Conservation (phyloP, 2,888 invertebrate genomes). For the Agrypnus murinus region DNA sequence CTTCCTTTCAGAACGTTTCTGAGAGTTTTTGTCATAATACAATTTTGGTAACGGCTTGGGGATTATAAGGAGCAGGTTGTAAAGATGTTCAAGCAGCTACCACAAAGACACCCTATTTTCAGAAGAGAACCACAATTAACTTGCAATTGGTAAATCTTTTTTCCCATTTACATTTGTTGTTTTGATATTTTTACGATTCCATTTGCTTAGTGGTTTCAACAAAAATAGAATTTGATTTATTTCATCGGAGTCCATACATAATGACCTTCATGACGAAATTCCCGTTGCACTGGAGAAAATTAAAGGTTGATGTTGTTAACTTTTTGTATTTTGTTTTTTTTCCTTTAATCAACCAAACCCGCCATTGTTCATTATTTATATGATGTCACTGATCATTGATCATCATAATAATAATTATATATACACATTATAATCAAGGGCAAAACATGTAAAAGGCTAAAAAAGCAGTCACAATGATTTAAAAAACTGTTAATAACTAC, state of each 20-base stretch:
- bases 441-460: not conserved
- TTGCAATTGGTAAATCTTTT: too few relatives aligned
- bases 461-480: not conserved
- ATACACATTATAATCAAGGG: constrained; percentile 12
- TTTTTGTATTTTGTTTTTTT: too few relatives aligned
- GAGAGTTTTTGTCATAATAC: too few relatives aligned
- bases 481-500: constrained; percentile 30
- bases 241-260: constrained; percentile 13
- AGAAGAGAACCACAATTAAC: too few relatives aligned
- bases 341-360: constrained; percentile 6
- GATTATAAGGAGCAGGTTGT: too few relatives aligned
- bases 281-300: not conserved
- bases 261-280: constrained; percentile 4
- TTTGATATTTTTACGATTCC: too few relatives aligned
- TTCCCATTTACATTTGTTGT: too few relatives aligned
- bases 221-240: constrained; percentile 9
- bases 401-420: constrained; percentile 21
- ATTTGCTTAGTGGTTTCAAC: too few relatives aligned
- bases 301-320: not conserved
- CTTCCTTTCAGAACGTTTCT: too few relatives aligned
- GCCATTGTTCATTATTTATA: constrained; percentile 31
- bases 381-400: constrained; percentile 25
- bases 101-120: too few relatives aligned
- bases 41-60: too few relatives aligned
- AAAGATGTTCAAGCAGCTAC: too few relatives aligned